Percentiles rank a stretch among this genome's conserved stretches.
Conservation (phyloP, 2,888 invertebrate genomes). For the Hirtodrosophila duncani region DNA sequence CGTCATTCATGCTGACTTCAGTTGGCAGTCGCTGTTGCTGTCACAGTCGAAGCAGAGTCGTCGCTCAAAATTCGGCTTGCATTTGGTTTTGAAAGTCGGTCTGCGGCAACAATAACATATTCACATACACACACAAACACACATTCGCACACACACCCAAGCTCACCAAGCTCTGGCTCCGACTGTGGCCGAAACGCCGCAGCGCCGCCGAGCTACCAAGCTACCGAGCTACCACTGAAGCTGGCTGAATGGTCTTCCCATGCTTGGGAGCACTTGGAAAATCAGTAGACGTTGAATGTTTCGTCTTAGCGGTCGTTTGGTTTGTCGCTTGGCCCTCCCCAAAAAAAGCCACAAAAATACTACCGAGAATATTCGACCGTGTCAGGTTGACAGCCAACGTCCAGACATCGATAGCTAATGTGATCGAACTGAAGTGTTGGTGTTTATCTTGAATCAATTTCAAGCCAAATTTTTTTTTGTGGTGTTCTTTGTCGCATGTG, state of each 20-base stretch:
- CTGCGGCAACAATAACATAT: conserved; percentile 28
- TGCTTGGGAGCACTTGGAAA: conserved; percentile 59
- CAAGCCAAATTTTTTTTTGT: neutral
- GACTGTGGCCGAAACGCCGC: neutral
- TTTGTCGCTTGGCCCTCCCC: conserved; percentile 32
- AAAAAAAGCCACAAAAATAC: conserved; percentile 1
- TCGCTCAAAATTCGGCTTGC: conserved; percentile 55
- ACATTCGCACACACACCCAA: conserved; percentile 3
- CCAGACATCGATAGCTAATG: no score
- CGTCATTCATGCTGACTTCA: neutral
- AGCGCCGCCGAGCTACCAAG: neutral
- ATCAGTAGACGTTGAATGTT: conserved; percentile 75
- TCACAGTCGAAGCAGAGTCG: neutral
- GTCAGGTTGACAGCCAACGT: no score
- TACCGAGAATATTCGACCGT: neutral
- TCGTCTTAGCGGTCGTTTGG: conserved; percentile 73
- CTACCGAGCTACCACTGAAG: conserved; percentile 12
- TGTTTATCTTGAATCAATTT: no score
- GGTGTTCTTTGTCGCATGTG: neutral
- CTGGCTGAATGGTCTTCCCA: conserved; percentile 60
- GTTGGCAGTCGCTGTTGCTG: conserved; percentile 2
- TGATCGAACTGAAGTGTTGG: no score
- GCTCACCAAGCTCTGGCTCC: neutral
- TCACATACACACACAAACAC: conserved; percentile 3
- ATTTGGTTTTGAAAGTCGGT: conserved; percentile 65